Conservation (phyloP, 2,797 vertebrate species). For the Chaetophractus vellerosus region DNA sequence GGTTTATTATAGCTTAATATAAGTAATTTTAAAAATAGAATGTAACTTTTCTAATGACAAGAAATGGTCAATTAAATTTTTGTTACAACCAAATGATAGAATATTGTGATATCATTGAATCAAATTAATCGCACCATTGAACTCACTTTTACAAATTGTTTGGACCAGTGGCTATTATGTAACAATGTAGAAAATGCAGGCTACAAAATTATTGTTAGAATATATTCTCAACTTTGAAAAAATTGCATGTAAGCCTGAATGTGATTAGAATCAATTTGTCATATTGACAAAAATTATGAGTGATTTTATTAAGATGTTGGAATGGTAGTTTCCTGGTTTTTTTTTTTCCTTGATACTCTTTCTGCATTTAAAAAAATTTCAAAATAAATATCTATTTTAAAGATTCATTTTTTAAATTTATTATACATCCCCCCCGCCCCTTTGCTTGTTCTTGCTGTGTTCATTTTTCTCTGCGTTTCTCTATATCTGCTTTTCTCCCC, state of each 20-base stretch:
- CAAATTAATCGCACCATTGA: not conserved
- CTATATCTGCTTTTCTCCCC: no score
- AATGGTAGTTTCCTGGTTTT: not conserved
- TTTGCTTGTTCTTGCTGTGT: no score
- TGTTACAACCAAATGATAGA: not conserved
- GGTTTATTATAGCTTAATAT: not conserved
- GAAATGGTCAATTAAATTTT: not conserved
- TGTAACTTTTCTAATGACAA: not conserved
- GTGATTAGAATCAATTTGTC: not conserved
- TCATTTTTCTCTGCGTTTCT: no score
- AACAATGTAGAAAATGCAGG: not conserved
- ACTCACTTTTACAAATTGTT: not conserved
- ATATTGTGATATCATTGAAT: not conserved
- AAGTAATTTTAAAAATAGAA: not conserved
- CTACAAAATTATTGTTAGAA: not conserved
- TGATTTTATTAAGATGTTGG: not conserved
- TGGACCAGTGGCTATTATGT: not conserved
- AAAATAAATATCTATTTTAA: slow-evolving; percentile 8
- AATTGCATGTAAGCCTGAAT: not conserved
- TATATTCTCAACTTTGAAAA: slow-evolving; percentile 27
- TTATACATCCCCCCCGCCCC: no score
- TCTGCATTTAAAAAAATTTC: not conserved
- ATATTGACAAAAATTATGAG: not conserved
- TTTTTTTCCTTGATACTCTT: slow-evolving; percentile 23
- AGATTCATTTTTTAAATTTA: no score